Conservation (phyloP, 2,113 vertebrate species). For the Apaloderma vittatum region DNA sequence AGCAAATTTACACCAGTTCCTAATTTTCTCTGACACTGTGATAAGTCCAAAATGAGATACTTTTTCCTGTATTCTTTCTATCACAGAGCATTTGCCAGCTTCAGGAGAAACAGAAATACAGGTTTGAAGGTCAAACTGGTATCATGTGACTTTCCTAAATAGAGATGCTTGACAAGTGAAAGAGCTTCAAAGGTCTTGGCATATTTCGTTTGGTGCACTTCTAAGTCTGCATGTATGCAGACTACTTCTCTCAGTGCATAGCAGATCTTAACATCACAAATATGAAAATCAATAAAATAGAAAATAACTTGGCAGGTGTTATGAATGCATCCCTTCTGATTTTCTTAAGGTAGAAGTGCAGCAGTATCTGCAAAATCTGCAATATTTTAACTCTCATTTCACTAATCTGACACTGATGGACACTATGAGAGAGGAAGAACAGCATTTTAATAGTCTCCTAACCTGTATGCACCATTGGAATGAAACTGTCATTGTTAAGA, state of each 20-base stretch:
- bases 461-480: not conserved
- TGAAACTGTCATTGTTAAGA: not conserved
- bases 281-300: not conserved
- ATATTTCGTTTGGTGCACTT: not conserved
- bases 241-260: not conserved
- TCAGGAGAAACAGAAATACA: not conserved
- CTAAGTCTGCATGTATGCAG: not conserved
- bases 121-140: slow-evolving; percentile 36
- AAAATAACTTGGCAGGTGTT: not conserved
- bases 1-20: not conserved
- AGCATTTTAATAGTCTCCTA: not conserved
- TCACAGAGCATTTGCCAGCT: not conserved
- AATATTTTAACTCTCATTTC: slow-evolving; percentile 20
- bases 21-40: not conserved
- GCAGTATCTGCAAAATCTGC: not conserved
- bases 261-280: not conserved
- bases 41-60: not conserved
- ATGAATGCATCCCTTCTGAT: not conserved
- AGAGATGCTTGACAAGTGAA: not conserved
- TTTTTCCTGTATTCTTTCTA: not conserved
- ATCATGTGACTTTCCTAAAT: slow-evolving; percentile 8
- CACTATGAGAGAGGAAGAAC: not conserved
- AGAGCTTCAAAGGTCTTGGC: not conserved
- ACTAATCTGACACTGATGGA: not conserved
- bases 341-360: not conserved